Evolutionary conservation across 1,140 invertebrate species (phyloP).

Genomic region (Trichogramma pretiosum): DNA sequence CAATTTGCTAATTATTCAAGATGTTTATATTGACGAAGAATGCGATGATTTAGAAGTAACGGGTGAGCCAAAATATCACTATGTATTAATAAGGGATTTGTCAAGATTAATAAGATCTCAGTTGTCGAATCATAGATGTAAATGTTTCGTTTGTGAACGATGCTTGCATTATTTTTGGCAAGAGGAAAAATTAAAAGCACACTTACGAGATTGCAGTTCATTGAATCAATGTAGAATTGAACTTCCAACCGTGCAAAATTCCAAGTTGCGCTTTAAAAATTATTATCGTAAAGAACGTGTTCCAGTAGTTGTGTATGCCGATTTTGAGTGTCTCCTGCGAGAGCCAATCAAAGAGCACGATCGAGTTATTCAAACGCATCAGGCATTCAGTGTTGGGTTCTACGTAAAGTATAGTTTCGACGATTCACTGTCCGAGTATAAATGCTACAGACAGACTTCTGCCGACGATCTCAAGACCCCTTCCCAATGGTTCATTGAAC

Average conservation of each 20-base stretch:
- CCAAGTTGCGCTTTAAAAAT: neutral
- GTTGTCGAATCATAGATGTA: neutral
- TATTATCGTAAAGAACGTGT: neutral
- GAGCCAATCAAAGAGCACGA: too few relatives aligned
- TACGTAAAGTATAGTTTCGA: too few relatives aligned
- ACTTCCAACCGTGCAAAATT: neutral
- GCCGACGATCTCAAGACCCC: slow-evolving; percentile 1
- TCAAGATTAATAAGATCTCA: neutral
- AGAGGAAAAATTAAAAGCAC: neutral
- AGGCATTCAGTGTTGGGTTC: slow-evolving; percentile 11
- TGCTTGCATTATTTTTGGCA: neutral
- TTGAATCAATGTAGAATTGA: neutral
- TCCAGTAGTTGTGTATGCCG: neutral
- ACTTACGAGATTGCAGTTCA: neutral
- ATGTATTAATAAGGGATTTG: slow-evolving; percentile 5
- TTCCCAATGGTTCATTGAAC: neutral
- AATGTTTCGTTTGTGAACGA: neutral
- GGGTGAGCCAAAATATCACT: neutral
- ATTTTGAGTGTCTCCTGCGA: neutral
- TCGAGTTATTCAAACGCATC: neutral
- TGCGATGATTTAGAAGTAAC: neutral
- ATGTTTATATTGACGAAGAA: neutral
- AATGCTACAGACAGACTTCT: slow-evolving; percentile 8
- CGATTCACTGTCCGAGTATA: slow-evolving; percentile 11
- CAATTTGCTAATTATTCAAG: neutral